Evolutionary conservation across 2,797 vertebrate genomes (phyloP).

Genomic region (Sebastes baramenuke): DNA sequence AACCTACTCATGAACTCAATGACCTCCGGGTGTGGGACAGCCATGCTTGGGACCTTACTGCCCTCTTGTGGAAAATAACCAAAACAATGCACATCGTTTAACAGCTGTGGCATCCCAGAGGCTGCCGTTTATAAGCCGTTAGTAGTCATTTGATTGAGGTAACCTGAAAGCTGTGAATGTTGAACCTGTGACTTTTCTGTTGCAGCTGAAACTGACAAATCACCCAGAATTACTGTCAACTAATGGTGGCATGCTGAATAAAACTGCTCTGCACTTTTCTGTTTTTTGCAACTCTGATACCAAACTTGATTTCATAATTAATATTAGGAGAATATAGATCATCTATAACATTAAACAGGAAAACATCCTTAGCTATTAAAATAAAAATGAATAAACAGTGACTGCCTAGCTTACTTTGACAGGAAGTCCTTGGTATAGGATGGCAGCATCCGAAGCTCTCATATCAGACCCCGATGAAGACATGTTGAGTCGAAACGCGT

Average conservation of each 20-base stretch:
- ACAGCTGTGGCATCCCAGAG: conserved; percentile 14
- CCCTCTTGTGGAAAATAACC: conserved; percentile 73
- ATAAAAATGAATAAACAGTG: too few species aligned
- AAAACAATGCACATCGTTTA: conserved; percentile 20
- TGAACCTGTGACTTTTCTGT: background rate
- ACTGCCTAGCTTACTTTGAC: too few species aligned
- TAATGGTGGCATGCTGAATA: background rate
- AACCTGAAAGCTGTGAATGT: background rate
- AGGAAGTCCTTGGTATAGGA: too few species aligned
- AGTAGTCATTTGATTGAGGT: conserved; percentile 11
- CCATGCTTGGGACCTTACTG: conserved; percentile 63
- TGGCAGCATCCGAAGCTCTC: too few species aligned
- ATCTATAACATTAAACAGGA: background rate
- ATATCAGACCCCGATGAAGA: too few species aligned
- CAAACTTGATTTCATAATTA: background rate
- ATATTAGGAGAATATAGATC: too few species aligned
- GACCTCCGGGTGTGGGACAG: conserved; percentile 41
- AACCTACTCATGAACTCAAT: conserved; percentile 60
- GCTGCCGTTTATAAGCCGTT: conserved; percentile 9
- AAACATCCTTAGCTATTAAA: background rate
- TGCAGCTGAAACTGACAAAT: conserved; percentile 1
- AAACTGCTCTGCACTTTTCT: background rate
- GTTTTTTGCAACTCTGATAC: background rate
- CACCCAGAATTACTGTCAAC: background rate
- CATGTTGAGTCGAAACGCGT: too few species aligned